Conservation (phyloP, 2,113 vertebrate genomes). For the Camelus dromedarius region DNA sequence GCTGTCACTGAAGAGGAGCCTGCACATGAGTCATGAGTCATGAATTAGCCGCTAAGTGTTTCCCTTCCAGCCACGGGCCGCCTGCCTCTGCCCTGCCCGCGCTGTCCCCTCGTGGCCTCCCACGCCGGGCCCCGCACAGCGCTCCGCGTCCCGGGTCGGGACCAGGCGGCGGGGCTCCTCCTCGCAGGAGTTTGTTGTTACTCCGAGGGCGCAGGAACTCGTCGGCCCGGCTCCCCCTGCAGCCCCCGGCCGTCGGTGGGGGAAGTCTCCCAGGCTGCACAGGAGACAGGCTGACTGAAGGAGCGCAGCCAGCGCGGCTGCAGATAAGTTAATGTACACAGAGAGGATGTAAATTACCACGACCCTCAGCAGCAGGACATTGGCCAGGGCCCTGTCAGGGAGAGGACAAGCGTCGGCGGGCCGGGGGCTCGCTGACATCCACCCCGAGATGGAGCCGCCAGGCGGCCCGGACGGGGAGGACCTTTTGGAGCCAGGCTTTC, state of each 20-base stretch:
- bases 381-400: conserved; percentile 99
- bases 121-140: background rate
- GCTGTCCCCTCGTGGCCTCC: background rate
- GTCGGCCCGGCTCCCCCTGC: conserved; percentile 90
- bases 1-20: conserved; percentile 77
- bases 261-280: conserved; percentile 94
- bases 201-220: conserved; percentile 90
- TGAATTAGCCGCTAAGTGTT: conserved; percentile 61
- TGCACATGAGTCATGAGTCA: conserved; percentile 69
- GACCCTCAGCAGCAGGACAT: conserved; percentile 98
- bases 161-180: conserved; percentile 88
- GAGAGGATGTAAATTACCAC: conserved; percentile 96
- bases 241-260: conserved; percentile 85
- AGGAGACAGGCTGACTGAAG: conserved; percentile 99
- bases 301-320: conserved; percentile 94
- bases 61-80: background rate
- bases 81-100: background rate
- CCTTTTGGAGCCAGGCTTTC: conserved; percentile 93
- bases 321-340: conserved; percentile 99
- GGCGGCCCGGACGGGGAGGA: conserved; percentile 86
- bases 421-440: conserved; percentile 89
- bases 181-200: conserved; percentile 89
- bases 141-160: conserved; percentile 82
- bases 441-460: conserved; percentile 85
- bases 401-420: conserved; percentile 94